Evolutionary conservation across 2,113 vertebrate species (phyloP).

Genomic region (Dendrocopos noguchii): DNA sequence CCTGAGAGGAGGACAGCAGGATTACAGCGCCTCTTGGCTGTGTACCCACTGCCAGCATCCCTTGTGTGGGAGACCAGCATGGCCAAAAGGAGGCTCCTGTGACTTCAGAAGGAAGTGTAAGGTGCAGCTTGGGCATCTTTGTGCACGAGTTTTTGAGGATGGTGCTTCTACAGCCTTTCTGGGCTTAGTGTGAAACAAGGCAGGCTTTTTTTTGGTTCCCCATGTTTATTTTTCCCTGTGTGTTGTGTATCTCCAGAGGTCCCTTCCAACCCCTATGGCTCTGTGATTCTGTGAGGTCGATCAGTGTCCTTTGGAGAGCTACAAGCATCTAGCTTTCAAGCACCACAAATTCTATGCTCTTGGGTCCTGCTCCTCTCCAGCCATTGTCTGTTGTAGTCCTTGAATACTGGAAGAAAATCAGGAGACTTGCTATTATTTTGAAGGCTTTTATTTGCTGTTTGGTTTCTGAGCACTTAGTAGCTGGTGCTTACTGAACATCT

Average conservation of each 20-base stretch:
- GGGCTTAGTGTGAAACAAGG: background rate
- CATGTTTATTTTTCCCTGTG: background rate
- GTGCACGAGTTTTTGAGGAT: background rate
- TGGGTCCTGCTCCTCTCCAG: background rate
- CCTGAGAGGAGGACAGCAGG: background rate
- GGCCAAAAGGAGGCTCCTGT: background rate
- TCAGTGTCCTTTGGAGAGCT: background rate
- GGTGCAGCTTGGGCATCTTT: background rate
- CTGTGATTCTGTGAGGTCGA: background rate
- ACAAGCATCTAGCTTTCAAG: background rate
- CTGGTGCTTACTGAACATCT: slow-evolving; percentile 13
- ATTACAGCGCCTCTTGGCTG: background rate
- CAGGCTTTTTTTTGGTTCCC: background rate
- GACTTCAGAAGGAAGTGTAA: background rate
- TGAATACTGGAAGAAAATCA: slow-evolving; percentile 16
- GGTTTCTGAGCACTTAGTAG: slow-evolving; percentile 12
- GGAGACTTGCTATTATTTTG: slow-evolving; percentile 34
- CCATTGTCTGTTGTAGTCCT: slow-evolving; percentile 36
- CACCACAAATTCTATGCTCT: background rate
- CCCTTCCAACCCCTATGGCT: no score
- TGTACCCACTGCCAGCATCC: background rate
- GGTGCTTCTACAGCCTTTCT: background rate
- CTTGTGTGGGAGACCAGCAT: background rate
- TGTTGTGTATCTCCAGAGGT: background rate
- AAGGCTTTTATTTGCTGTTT: slow-evolving; percentile 33